Evolutionary conservation across 2,888 invertebrate genomes (phyloP), one percentile per base, ranked within the genome.

Genomic region (Drosophila mercatorum): DNA sequence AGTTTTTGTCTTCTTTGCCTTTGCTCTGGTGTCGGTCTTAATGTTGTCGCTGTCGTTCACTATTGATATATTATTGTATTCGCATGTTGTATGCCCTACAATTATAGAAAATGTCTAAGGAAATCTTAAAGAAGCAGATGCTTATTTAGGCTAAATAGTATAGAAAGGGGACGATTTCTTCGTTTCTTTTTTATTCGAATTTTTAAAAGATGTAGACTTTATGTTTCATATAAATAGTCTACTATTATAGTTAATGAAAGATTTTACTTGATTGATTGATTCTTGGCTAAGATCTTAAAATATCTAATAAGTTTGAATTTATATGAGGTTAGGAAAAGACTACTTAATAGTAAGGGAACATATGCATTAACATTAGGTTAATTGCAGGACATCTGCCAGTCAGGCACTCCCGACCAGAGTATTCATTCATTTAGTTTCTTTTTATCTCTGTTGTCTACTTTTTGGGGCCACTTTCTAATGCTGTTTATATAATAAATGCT

Each of bases 401-500:
- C 34, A 12, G 12, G 22, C 22, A 44, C 22, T 22, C 12, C 43
- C 43, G 8, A 8, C 38, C 12, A 41, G 8, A 41, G 41, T 11
- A 7, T 28, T 12, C n/a, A 41, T 14, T 52, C 10, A 8, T 17
- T 8, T 26, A 10, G 14, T 38, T 31, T 26, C 10, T 4, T 34
- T 2, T 36, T 17, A 26, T 14, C 34, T n/a, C 44, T 58, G 59
- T 60, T 61, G 41, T 31, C 58, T 51, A 36, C 61, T 75, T 64
- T 69, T 69, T 40, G 47, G 38, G 53, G 61, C 67, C 62, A 58
- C 56, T 74, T 79, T 57, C 80, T 66, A 58, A 69, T 79, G 71
- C 80, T 75, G 70, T 77, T 77, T 75, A 75, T 75, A 70, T 64
- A 79, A 79, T 49, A 75, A 69, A 75, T 70, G 64, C 44, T 78